Base-by-base conservation (phyloP, 2,888 invertebrate genomes). In the Tryphoninae sp. region DNA sequence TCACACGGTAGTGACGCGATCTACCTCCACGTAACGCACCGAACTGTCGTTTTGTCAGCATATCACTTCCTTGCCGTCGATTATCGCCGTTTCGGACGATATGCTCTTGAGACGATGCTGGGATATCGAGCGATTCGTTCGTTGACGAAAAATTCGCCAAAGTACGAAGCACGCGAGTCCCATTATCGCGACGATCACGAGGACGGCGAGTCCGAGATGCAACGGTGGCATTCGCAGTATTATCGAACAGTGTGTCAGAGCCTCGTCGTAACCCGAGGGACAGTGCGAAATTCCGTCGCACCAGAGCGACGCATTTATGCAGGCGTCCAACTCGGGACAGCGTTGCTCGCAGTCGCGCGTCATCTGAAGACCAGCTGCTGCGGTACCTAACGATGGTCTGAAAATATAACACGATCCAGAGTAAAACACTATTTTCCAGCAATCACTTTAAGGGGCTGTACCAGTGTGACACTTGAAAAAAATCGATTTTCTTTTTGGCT, bases 21-120 rank as follows among this genome's bases (percentile, higher is more conserved):
- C 97, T 88, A 97, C 95, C 93, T 97, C 97, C 91, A 97, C 96
- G 93, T 97, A 97, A 92, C 97, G 96, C 93, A 97, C 97, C 95
- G 97, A 97, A 96, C 96, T 96, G 95, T 97, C 97, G 96, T 95
- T 96, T 94, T 96, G 97, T 97, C 97, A 97, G 97, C 97, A 97
- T 95, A 97, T 96, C 93, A 97, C 96, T 92, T 96, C 97, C 92
- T 97, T 97, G 89, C 96, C 96, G 88, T 96, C 96, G 88, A 96
- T 95, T 84, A 96, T 96, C 84, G 96, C 96, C 85, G 96, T 96
- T 92, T 97, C 97, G 40, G 96, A 95, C 79, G 96, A 96, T 71
- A 96, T 93, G 86, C 96, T 96, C 91, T 96, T 96, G 82, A 96
- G 94, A 4, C 96, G 94, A 86, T 96, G 96, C 91, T 96, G 96